Evolutionary conservation across 1,140 invertebrate species (phyloP), one percentile per base, ranked within the genome.

Genomic region (Holotrichia oblita): DNA sequence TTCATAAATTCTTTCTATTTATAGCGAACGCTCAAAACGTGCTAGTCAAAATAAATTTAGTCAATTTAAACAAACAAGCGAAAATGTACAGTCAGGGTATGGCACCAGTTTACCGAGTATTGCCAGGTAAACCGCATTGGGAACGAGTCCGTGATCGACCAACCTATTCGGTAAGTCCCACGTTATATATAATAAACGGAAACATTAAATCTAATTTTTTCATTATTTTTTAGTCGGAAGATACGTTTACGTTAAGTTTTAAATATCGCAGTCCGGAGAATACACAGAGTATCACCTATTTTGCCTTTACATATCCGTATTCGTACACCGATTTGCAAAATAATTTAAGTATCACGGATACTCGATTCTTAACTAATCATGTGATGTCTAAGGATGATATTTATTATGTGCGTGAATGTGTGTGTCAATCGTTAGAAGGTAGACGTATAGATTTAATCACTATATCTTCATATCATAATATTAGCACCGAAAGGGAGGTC

Each of bases 71-170:
- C 87, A 92, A 93, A 82, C 96, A 98, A 89, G 91, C 93, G 22
- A 97, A 96, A 88, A 93, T 98, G 88, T 98, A 95, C 83, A 94
- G 93, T 84, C 95, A 97, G 87, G 96, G 96, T 40, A 96, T 97
- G 93, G 91, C 92, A 40, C 96, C 96, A 9, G 94, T 98, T 17
- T 94, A 90, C 79, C 89, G 91, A 81, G 89, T 91, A 27, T 82
- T 92, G 55, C 93, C 93, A 44, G 92, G 92, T 34, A 92, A 93
- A 85, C 89, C 89, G 10, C 90, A 93, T 74, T 97, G 95, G 95
- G 94, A 96, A 81, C 89, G 95, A 80, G 93, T 96, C 80, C 90
- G 89, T 77, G 93, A 95, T 80, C 92, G 91, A 85, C 93, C 93
- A 34, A 88, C 88, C 14, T 92, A 90, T 81, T 87, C 83, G 82